Evolutionary conservation across 2,113 vertebrate genomes (phyloP).

Genomic region (Tangachromis dhanisi): DNA sequence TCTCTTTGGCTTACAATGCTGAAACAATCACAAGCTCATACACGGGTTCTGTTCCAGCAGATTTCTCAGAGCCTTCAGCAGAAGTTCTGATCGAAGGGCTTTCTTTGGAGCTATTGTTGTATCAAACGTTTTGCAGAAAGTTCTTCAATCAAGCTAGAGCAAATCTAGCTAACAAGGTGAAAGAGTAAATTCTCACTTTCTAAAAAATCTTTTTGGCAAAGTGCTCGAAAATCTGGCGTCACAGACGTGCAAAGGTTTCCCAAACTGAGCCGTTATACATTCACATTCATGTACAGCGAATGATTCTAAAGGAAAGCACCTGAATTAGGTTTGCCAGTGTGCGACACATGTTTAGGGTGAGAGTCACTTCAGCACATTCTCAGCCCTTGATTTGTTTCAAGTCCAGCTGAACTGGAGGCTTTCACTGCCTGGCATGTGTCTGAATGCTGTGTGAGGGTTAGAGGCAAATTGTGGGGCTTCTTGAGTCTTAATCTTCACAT

Average conservation of each 20-base stretch:
- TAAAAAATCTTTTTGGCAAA: not conserved
- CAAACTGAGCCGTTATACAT: not conserved
- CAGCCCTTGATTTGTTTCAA: not conserved
- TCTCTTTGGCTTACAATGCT: conserved; percentile 41
- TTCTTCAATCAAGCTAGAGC: not conserved
- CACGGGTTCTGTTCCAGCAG: not conserved
- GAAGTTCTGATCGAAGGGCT: not conserved
- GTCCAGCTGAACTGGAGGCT: not conserved
- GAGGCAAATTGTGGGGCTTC: conserved; percentile 10
- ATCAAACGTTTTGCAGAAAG: not conserved
- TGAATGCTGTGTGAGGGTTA: not conserved
- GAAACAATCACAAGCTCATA: not conserved
- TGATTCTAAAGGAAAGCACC: not conserved
- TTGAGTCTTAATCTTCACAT: not conserved
- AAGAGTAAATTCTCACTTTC: not conserved
- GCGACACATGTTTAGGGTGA: not conserved
- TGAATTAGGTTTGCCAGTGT: not conserved
- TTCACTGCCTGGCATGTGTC: not conserved
- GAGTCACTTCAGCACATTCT: not conserved
- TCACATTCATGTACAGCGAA: not conserved
- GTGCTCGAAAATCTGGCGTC: not conserved
- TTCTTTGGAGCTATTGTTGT: not conserved
- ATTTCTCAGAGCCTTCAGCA: not conserved
- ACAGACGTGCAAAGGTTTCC: not conserved
- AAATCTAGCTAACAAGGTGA: not conserved